Evolutionary conservation across 1,140 invertebrate genomes (phyloP).

Genomic region (Dinoponera quadriceps): DNA sequence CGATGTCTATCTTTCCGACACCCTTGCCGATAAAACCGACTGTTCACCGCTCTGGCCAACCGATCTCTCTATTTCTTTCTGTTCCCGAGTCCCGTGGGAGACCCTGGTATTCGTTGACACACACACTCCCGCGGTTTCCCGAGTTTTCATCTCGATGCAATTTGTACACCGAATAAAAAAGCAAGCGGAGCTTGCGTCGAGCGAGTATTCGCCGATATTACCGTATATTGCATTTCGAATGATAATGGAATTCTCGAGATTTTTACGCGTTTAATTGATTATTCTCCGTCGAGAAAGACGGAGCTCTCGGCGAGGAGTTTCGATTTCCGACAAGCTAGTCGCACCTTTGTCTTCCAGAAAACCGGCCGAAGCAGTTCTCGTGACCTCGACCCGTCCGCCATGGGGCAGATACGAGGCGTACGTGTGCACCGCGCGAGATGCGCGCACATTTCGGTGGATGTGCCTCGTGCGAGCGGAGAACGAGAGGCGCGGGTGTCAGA

Average conservation of each 20-base stretch:
- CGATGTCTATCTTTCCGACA: conserved; percentile 75
- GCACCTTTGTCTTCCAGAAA: conserved; percentile 45
- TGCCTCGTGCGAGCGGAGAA: conserved; percentile 46
- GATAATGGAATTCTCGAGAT: neutral
- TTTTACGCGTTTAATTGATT: neutral
- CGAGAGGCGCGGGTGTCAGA: conserved; percentile 79
- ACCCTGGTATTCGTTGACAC: neutral
- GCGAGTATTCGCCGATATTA: too few species aligned
- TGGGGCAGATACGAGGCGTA: conserved; percentile 42
- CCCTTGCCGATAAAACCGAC: conserved; percentile 71
- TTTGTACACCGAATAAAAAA: too few species aligned
- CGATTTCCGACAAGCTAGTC: conserved; percentile 51
- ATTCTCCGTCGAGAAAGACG: neutral
- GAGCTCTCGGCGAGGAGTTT: conserved; percentile 67
- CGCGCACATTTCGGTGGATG: conserved; percentile 61
- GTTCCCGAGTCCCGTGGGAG: conserved; percentile 37
- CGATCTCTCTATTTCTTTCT: conserved; percentile 69
- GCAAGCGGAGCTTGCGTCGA: too few species aligned
- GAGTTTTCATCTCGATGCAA: neutral
- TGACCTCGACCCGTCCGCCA: conserved; percentile 50
- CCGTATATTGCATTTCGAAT: neutral
- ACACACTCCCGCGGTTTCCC: neutral
- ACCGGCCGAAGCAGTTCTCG: conserved; percentile 47
- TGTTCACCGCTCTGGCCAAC: conserved; percentile 32
- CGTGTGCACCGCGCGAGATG: conserved; percentile 53